Evolutionary conservation across 2,113 vertebrate genomes (phyloP).

Genomic region (Aldabrachelys gigantea): DNA sequence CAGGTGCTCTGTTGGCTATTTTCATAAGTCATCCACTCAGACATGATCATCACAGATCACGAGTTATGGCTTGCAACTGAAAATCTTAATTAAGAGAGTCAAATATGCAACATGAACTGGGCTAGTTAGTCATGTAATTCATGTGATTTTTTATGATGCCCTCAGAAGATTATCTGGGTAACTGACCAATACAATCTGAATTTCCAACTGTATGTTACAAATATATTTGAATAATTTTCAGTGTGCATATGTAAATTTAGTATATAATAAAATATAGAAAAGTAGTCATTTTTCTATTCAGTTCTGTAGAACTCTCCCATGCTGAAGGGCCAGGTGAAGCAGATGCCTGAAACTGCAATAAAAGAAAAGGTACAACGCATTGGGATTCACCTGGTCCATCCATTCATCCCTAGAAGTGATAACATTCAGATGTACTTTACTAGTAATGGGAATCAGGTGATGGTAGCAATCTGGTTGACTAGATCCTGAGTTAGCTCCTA

Average conservation of each 20-base stretch:
- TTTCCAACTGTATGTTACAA: constrained; percentile 40
- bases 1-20: constrained; percentile 17
- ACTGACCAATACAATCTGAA: constrained; percentile 55
- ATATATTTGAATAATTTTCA: constrained; percentile 54
- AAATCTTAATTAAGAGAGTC: constrained; percentile 10
- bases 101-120: constrained; percentile 18
- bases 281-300: constrained; percentile 1
- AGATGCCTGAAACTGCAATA: not conserved
- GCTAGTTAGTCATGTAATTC: constrained; percentile 48
- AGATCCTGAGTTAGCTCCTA: not conserved
- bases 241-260: constrained; percentile 47
- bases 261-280: constrained; percentile 47
- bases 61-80: not conserved
- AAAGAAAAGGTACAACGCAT: not conserved
- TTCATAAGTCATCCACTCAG: not conserved
- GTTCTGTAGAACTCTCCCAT: not conserved
- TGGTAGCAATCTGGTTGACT: not conserved
- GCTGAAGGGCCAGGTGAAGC: not conserved
- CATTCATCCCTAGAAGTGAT: not conserved
- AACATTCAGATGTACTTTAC: not conserved
- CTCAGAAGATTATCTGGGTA: not conserved
- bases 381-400: not conserved
- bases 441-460: not conserved
- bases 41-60: not conserved
- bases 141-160: constrained; percentile 32